Conservation (phyloP, 1,140 invertebrate genomes). For the Odontomachus brunneus region DNA sequence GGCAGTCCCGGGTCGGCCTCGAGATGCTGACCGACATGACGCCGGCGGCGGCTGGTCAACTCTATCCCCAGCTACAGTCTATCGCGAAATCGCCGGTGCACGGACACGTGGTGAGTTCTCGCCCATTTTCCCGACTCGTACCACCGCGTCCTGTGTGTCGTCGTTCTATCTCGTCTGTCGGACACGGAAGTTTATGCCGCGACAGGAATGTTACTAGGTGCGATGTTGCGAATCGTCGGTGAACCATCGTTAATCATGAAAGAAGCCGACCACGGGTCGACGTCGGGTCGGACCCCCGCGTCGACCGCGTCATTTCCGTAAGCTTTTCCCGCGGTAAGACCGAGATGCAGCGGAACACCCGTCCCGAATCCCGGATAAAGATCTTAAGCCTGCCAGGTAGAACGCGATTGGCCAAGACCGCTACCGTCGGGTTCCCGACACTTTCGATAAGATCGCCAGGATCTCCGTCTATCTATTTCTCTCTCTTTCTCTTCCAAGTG, state of each 20-base stretch:
- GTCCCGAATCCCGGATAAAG: constrained; percentile 64
- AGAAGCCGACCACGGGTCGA: no score
- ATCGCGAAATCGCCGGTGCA: constrained; percentile 84
- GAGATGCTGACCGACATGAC: constrained; percentile 85
- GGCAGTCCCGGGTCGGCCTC: constrained; percentile 36
- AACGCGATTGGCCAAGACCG: constrained; percentile 64
- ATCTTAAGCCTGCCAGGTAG: constrained; percentile 79
- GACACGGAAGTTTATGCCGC: no score
- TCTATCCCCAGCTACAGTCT: constrained; percentile 84
- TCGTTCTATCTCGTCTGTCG: no score
- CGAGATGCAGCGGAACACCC: neutral
- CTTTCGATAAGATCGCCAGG: constrained; percentile 69
- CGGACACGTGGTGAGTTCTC: constrained; percentile 84
- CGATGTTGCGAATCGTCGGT: no score
- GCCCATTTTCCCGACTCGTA: constrained; percentile 41
- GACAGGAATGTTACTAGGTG: no score
- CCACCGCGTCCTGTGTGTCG: no score
- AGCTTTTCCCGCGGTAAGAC: no score
- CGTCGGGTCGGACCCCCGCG: no score
- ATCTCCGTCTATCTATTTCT: constrained; percentile 1
- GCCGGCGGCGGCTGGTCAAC: constrained; percentile 84
- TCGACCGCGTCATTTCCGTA: no score
- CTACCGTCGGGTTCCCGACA: constrained; percentile 74
- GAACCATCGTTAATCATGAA: no score
- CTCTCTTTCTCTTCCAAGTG: neutral